Percentiles rank a stretch among this genome's conserved stretches.
Conservation (phyloP, 2,888 invertebrate species). For the Tetranychus truncatus region DNA sequence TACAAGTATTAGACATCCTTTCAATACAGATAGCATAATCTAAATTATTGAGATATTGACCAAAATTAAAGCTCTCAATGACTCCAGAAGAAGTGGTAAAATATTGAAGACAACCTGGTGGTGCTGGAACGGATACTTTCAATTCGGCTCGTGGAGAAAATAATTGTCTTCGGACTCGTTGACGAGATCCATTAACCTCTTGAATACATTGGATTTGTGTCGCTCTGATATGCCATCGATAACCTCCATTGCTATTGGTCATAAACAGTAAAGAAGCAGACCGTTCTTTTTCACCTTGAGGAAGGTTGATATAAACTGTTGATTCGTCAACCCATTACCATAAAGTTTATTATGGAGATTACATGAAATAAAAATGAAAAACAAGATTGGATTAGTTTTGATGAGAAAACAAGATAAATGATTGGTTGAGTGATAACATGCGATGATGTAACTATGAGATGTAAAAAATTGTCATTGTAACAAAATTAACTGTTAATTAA, state of each 20-base stretch:
- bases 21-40: conserved; percentile 24
- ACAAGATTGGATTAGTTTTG: too few species aligned
- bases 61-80: conserved; percentile 23
- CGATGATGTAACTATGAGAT: not conserved
- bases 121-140: conserved; percentile 13
- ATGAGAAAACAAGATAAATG: not conserved
- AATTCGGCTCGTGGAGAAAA: conserved; percentile 11
- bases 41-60: conserved; percentile 22
- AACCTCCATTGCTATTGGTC: conserved; percentile 20
- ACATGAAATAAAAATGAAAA: not conserved
- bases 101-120: conserved; percentile 19
- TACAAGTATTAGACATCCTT: conserved; percentile 21
- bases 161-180: not conserved
- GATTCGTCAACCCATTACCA: not conserved
- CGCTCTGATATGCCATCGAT: conserved; percentile 22
- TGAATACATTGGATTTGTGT: conserved; percentile 23
- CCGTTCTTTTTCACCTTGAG: conserved; percentile 14
- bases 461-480: not conserved
- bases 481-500: not conserved
- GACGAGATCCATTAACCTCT: not conserved
- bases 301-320: conserved; percentile 20
- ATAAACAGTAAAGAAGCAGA: conserved; percentile 21
- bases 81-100: conserved; percentile 18
- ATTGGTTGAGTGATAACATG: not conserved
- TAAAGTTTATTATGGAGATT: not conserved